These are phyloP conservation scores for Stictocephala bisonia DNA, from an alignment of 2,888 invertebrate genomes.

Conservation along the genomic window DNA sequence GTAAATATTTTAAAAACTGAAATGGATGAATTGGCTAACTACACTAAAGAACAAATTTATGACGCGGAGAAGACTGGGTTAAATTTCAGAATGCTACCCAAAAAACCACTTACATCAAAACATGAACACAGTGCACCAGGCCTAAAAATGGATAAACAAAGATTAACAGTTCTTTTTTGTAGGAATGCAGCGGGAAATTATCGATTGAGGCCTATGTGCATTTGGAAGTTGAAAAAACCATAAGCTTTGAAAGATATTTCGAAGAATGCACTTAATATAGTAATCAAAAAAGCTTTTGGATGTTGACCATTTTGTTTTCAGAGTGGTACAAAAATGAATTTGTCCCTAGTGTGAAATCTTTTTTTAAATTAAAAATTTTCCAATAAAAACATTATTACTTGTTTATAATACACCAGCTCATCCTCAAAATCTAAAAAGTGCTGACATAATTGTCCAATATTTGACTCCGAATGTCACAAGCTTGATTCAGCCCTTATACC, in stretches of 20 bases:
- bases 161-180: neutral
- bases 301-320: no score
- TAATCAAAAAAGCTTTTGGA: no score
- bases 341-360: no score
- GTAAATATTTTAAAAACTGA: neutral
- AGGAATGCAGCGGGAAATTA: neutral
- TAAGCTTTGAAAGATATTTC: no score
- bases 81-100: neutral
- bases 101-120: neutral
- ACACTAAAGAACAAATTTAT: no score
- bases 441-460: neutral
- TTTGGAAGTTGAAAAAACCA: no score
- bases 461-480: no score
- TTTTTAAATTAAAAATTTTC: neutral
- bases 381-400: neutral
- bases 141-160: neutral
- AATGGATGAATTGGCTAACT: neutral
- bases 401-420: neutral
- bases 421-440: neutral
- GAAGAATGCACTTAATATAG: no score
- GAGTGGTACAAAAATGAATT: no score
- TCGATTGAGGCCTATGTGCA: conserved; percentile 9
- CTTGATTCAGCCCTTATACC: no score
- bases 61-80: neutral
- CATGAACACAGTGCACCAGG: neutral